phyloP scores from a whole-genome alignment of 2,113 vertebrate species.

The Ceratotherium simum region DNA sequence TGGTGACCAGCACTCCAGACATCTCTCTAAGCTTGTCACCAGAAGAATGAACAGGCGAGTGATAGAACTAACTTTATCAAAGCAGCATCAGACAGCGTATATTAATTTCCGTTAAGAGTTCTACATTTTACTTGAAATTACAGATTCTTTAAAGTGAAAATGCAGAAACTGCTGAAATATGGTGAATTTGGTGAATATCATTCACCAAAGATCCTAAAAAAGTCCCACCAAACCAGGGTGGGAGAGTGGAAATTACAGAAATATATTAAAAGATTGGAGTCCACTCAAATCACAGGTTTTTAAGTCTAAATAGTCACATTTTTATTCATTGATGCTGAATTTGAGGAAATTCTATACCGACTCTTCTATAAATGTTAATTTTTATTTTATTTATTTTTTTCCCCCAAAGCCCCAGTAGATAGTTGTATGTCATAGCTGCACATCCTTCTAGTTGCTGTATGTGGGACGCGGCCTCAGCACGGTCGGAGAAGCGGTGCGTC shows the following conservation, averaged over 20 bases:
- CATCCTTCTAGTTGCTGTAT: no score
- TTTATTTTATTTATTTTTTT: no score
- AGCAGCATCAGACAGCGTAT: accelerated
- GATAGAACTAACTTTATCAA: accelerated
- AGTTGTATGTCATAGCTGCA: no score
- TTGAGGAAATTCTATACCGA: not conserved
- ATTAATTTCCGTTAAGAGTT: not conserved
- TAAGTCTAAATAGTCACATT: accelerated
- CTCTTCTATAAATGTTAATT: no score
- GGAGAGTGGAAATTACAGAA: not conserved
- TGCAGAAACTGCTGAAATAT: not conserved
- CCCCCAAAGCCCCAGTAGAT: no score
- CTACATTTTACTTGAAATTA: not conserved
- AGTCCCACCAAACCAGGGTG: no score
- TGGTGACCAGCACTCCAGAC: not conserved
- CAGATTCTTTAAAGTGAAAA: not conserved
- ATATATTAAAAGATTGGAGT: accelerated
- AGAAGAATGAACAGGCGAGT: accelerated
- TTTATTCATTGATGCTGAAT: not conserved
- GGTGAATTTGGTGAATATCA: no score
- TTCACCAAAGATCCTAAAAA: not conserved
- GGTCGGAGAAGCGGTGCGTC: no score
- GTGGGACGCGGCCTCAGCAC: no score
- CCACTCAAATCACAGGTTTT: accelerated
- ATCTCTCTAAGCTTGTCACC: not conserved